Conservation (phyloP, 2,113 vertebrate genomes). For the Leptobrachium ailaonicum region DNA sequence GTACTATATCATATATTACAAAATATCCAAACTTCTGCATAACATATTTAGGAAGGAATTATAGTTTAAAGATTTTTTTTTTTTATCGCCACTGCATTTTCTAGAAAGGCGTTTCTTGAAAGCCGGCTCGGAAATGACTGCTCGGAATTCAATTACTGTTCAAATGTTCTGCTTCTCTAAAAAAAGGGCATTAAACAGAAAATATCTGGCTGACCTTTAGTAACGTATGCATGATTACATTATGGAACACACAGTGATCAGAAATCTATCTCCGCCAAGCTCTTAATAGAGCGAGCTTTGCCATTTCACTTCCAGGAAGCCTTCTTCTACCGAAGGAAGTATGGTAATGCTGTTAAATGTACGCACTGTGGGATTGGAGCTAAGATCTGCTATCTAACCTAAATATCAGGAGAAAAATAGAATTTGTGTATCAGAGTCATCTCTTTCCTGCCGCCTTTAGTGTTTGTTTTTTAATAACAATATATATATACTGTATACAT, state of each 20-base stretch:
- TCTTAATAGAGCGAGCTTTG: background rate
- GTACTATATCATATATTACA: background rate
- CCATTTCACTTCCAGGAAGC: background rate
- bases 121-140: background rate
- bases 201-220: conserved; percentile 37
- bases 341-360: background rate
- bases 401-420: background rate
- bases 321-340: background rate
- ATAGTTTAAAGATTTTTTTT: background rate
- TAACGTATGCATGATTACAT: conserved; percentile 18
- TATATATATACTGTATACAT: no score
- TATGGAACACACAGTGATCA: background rate
- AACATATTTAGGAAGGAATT: background rate
- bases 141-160: conserved; percentile 11
- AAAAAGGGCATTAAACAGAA: conserved; percentile 17
- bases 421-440: background rate
- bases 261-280: background rate
- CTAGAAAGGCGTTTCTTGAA: background rate
- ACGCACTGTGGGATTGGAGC: background rate
- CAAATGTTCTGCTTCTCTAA: conserved; percentile 5
- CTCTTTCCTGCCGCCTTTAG: background rate
- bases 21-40: background rate
- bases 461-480: no score
- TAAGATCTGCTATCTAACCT: background rate
- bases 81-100: background rate